Evolutionary conservation across 2,888 invertebrate species (phyloP).

Genomic region (Erebia epiphron): DNA sequence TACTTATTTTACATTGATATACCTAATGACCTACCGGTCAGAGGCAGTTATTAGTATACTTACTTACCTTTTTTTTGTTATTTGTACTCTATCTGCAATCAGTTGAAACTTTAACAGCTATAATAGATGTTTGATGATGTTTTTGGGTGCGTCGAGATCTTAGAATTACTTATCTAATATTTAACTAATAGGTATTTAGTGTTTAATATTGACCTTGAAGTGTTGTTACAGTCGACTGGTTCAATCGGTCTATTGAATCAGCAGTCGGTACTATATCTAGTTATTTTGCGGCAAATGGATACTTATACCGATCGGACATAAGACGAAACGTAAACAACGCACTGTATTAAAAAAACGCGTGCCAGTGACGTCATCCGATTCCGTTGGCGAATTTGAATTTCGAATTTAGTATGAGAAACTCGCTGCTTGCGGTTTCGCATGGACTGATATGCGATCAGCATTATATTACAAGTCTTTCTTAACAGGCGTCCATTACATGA

Average conservation of each 20-base stretch:
- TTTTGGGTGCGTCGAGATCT: no score
- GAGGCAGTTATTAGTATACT: no score
- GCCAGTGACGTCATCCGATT: background rate
- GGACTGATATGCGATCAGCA: background rate
- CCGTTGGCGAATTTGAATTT: background rate
- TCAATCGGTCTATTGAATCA: slow-evolving; percentile 2
- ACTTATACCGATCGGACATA: background rate
- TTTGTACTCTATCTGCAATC: no score
- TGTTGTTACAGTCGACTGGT: background rate
- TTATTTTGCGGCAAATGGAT: background rate
- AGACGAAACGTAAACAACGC: background rate
- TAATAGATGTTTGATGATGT: no score
- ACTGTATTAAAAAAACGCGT: background rate
- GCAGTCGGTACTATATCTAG: background rate
- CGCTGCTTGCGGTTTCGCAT: background rate
- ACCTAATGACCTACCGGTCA: no score
- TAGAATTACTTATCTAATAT: background rate
- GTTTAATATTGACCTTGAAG: background rate
- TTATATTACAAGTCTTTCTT: background rate
- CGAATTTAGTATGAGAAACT: background rate
- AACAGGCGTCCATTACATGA: background rate
- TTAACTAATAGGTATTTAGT: background rate
- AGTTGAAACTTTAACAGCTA: no score
- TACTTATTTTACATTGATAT: background rate
- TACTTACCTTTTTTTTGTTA: no score